Evolutionary conservation across 2,797 vertebrate genomes (phyloP), one percentile per base, ranked within the genome.

Genomic region (Phrynocephalus forsythii): DNA sequence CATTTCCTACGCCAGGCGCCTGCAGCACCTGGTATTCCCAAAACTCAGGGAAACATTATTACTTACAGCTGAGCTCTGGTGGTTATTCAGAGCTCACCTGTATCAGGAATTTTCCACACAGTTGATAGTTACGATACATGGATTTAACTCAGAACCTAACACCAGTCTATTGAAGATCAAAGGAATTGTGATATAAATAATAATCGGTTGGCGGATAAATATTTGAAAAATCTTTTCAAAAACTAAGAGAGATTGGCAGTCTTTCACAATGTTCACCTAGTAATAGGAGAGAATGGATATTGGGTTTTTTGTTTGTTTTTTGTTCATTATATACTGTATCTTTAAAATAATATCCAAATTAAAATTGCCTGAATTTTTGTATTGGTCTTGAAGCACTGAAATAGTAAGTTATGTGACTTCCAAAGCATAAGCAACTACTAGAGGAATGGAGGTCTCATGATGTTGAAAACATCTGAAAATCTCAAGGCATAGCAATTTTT

Each of bases 401-500:
- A 67, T 52, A 60, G 66, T 66, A 75, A 75, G 67, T 71, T 30
- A 72, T 26, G 71, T 76, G 60, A 87, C 79, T 87, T 76, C 82
- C 86, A 82, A 76, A 87, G 79, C 38, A 82, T 69, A 75, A 67
- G 79, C 72, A 87, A 24, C 86, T 75, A 75, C 79, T 87, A 76
- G 79, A 87, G 33, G 38, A 86, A 87, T 88, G 86, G 86, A 83
- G 71, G 67, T 79, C 82, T 83, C 82, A 60, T 44, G 81, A 87
- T 88, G 81, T 83, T 87, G 18, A 80, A 87, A 82, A 82, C 79
- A 72, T 82, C 86, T 82, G 76, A 87, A 73, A 87, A 82, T 82
- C 71, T 82, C 79, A 82, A 77, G 73, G 76, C 87, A 11, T 1
- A 3, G 72, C 48, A 86, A 66, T 69, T 76, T 82, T 68, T 68